phyloP scores from a whole-genome alignment of 2,797 vertebrate species.

The Chelonia mydas region DNA sequence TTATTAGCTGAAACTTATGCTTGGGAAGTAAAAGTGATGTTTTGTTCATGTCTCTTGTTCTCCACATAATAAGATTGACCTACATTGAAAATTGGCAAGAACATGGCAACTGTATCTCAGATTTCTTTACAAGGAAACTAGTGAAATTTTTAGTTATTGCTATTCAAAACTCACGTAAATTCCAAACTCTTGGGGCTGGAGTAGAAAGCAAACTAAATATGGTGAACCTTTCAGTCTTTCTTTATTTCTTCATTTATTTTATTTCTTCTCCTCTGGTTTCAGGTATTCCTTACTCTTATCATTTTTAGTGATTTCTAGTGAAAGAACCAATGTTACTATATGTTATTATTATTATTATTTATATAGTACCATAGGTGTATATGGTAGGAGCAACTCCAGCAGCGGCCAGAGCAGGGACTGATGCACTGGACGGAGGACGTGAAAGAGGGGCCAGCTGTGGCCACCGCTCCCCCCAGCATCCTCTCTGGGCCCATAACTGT shows the following conservation, averaged over 20 bases:
- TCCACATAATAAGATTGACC: neutral
- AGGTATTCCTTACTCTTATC: neutral
- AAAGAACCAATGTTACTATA: neutral
- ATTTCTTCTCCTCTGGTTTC: neutral
- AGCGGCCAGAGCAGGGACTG: neutral
- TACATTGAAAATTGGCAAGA: neutral
- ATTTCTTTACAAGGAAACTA: neutral
- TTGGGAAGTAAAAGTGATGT: neutral
- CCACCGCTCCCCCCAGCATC: neutral
- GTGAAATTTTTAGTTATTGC: neutral
- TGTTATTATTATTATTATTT: neutral
- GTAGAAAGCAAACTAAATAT: neutral
- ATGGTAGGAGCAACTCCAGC: neutral
- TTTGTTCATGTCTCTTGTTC: neutral
- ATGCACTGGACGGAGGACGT: neutral
- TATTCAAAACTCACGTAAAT: neutral
- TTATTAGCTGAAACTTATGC: conserved; percentile 17
- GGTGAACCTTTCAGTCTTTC: neutral
- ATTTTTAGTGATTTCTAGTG: neutral
- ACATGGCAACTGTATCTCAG: neutral
- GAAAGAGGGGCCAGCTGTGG: neutral
- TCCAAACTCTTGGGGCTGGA: neutral
- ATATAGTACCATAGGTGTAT: neutral
- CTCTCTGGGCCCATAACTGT: neutral
- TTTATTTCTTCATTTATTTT: neutral